These are phyloP conservation scores for Gorsachius goisagi DNA, from an alignment of 2,113 vertebrate species.

Conservation along the genomic window DNA sequence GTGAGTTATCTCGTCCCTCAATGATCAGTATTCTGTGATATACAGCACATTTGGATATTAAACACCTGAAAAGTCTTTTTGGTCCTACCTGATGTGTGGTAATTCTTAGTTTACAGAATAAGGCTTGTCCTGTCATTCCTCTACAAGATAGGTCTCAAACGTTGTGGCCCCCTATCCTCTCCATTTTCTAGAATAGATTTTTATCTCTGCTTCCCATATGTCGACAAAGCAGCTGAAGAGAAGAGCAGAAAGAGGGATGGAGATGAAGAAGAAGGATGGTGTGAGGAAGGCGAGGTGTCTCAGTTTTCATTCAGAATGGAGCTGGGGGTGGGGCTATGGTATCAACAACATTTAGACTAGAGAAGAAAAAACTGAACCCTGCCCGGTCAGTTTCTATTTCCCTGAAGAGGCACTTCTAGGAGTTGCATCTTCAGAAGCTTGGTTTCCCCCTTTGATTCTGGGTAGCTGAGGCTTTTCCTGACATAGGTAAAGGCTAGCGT, in stretches of 20 bases:
- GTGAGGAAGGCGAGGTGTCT: neutral
- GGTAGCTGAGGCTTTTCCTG: neutral
- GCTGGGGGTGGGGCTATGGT: neutral
- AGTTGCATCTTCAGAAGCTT: neutral
- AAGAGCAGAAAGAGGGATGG: neutral
- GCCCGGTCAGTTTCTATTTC: neutral
- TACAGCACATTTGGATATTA: neutral
- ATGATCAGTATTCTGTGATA: neutral
- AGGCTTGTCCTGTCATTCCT: neutral
- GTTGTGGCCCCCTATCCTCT: neutral
- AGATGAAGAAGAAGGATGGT: neutral
- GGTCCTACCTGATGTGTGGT: neutral
- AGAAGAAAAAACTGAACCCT: neutral
- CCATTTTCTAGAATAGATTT: neutral
- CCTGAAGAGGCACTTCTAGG: neutral
- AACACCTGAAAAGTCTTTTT: neutral
- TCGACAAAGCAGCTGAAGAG: neutral
- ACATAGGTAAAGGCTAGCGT: neutral
- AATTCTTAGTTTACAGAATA: neutral
- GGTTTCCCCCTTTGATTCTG: neutral
- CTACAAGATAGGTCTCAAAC: neutral
- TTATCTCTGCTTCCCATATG: neutral
- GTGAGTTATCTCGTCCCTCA: neutral
- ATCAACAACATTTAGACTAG: neutral
- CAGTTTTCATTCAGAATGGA: neutral